Conservation (phyloP, 2,113 vertebrate genomes). For the Macquaria ambigua region DNA sequence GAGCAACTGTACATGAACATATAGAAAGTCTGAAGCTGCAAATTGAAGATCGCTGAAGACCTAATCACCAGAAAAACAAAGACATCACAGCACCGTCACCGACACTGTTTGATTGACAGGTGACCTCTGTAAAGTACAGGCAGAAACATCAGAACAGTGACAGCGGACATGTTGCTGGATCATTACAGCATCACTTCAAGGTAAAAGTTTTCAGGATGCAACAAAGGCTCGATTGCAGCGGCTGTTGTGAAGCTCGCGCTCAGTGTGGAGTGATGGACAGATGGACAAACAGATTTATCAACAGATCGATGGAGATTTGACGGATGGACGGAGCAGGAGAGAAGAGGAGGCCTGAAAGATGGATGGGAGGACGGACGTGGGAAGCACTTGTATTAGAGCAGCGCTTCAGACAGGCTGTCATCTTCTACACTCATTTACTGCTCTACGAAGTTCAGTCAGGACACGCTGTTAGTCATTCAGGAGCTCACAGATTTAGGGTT, state of each 20-base stretch:
- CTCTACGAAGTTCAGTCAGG: background rate
- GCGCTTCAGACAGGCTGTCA: background rate
- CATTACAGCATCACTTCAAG: background rate
- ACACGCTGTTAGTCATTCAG: background rate
- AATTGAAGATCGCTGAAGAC: background rate
- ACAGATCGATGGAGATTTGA: conserved; percentile 36
- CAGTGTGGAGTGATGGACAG: background rate
- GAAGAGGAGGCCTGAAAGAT: background rate
- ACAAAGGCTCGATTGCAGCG: background rate
- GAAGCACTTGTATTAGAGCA: background rate
- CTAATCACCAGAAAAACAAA: background rate
- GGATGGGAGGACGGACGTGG: background rate
- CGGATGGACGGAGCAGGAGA: background rate
- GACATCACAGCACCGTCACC: background rate
- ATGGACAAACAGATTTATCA: conserved; percentile 29
- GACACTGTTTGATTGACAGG: background rate
- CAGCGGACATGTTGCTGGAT: background rate
- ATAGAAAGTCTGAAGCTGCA: too few species aligned
- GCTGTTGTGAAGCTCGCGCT: background rate
- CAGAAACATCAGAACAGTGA: background rate
- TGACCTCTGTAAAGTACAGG: background rate
- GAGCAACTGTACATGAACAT: too few species aligned
- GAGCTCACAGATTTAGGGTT: background rate
- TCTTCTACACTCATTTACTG: background rate
- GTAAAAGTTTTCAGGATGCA: background rate